A percentile compares a stretch with the other conserved stretches of the same genome.
Conservation (phyloP, 92 coral and sea anemone species). For the Blastomussa wellsi region DNA sequence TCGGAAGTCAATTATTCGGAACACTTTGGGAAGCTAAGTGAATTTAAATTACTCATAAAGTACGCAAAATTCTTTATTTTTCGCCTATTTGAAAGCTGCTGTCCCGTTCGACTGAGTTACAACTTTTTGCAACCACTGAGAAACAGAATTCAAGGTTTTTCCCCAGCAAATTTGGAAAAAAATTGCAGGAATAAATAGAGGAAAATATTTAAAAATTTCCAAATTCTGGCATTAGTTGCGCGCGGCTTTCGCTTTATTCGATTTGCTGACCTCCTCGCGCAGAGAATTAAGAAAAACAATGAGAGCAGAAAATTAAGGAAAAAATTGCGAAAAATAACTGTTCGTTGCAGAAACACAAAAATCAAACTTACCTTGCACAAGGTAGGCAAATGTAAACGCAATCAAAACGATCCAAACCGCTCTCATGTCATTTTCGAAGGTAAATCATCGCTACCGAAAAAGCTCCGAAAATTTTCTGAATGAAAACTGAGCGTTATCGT, state of each 20-base stretch:
- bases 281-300: no score
- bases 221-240: background rate
- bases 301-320: no score
- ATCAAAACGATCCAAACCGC: constrained; percentile 2
- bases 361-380: constrained; percentile 1
- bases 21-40: no score
- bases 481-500: background rate
- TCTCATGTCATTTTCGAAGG: constrained; percentile 17
- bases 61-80: no score
- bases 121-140: no score
- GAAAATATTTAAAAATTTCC: no score
- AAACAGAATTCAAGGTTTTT: no score
- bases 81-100: no score
- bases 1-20: no score
- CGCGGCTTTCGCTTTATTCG: background rate
- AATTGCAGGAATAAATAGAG: background rate
- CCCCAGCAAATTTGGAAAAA: background rate
- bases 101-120: no score
- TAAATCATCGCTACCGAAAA: background rate
- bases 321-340: background rate
- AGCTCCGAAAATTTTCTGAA: background rate
- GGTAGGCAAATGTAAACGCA: constrained; percentile 18
- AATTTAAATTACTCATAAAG: no score
- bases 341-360: background rate
- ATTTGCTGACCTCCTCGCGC: background rate